Base-by-base conservation (phyloP, 2,888 invertebrate species). In the Sesamia inferens region DNA sequence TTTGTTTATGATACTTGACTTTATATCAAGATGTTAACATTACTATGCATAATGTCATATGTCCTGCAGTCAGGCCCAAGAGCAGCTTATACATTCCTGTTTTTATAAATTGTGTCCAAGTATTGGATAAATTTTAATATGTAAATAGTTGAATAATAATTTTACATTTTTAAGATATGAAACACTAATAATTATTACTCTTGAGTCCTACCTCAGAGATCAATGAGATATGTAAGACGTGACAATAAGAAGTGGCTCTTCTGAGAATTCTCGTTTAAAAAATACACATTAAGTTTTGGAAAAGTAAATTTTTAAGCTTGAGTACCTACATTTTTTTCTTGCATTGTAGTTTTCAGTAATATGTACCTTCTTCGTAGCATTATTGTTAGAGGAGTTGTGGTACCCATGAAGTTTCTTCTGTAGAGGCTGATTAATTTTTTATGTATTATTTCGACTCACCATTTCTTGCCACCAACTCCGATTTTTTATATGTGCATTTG, bases 51-150 rank as follows among this genome's bases (percentile, higher is more conserved):
- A 61, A 11, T 16, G 14, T 24, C 6, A 55, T 51, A 11, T 39
- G 14, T 47, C 24, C 39, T 59, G 54, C 47, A 57, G 0, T 71
- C 13, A 4, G 78, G 47, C 47, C 22, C 14, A 58, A 47, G 51
- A 76, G 74, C 78, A 81, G 78, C 78, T 81, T 31, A 22, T 51
- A 62, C 55, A 62, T 69, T 58, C 62, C 48, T 69, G 24, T 44
- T 68, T 13, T 31, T n/a, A 61, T 57, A 13, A 16, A 6, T 22
- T 13, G 11, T 10, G 13, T 59, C 44, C 31, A 48, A 54, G 16
- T 47, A 11, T 31, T 47, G 19, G 13, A 69, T 62, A 65, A 47
- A 57, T 55, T 66, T 64, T 22, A 31, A 19, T 48, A n/a, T 78
- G 79, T 74, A 78, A 65, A 79, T 78, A 65, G 5, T 44, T 55